Evolutionary conservation across 2,113 vertebrate species (phyloP), one percentile per base, ranked within the genome.

Genomic region (Marmota flaviventris): DNA sequence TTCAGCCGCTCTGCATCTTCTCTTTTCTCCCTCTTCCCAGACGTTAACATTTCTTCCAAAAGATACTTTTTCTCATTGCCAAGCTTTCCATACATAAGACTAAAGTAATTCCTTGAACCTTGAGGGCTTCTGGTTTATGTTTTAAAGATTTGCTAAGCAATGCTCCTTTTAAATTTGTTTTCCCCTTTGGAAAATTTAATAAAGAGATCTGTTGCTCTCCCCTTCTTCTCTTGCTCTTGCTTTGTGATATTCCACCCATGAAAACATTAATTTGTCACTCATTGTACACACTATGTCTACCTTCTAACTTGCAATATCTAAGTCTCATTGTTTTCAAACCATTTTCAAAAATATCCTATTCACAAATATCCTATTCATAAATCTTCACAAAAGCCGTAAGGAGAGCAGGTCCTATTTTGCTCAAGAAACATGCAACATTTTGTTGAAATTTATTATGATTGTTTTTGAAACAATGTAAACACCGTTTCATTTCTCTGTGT

Each of bases 41-140:
- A 83, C 84, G 53, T 10, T 4, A 58, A 45, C 18, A 34, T 82
- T 56, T 89, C 72, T 79, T 93, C 93, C 95, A 87, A 83, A 88
- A 96, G 87, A 63, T 63, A 48, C 48, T 51, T 32, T 82, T 53
- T 69, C 10, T 51, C 75, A 27, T 51, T 84, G 94, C 79, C 95
- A 89, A 51, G 86, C 75, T 63, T 65, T 56, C 87, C 56, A 37
- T 51, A 56, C 65, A 65, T 89, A 32, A 85, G 32, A 79, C 67
- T 58, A 4, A 65, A 88, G 48, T 67, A 51, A 70, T 63, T 89
- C 22, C 61, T n/a, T 8, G 13, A 89, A 24, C 65, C 42, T 22
- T 42, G 11, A 27, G 37, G 79, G 83, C n/a, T 89, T 89, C 84
- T 87, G 76, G 42, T 42, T 96, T 85, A 79, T 88, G 48, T 67